Conservation (phyloP, 2,888 invertebrate genomes). For the Lobophora halterata region DNA sequence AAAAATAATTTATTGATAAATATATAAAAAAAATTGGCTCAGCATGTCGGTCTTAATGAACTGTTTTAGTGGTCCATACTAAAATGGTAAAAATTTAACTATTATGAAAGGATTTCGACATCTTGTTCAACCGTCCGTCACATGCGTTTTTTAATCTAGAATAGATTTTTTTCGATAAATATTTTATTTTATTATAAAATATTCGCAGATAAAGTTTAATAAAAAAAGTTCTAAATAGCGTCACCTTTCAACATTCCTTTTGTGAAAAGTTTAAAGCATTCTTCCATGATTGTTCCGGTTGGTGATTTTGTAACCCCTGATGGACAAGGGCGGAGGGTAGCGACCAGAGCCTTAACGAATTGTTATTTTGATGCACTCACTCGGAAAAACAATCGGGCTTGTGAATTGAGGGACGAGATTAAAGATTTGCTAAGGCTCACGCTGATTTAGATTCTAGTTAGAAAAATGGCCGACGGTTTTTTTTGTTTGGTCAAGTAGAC, state of each 20-base stretch:
- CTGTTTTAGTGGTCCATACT: too few species aligned
- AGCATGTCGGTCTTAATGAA: too few species aligned
- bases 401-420: constrained; percentile 66
- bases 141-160: too few species aligned
- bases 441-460: constrained; percentile 46
- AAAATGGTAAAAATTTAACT: too few species aligned
- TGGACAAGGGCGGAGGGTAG: constrained; percentile 47
- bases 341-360: constrained; percentile 62
- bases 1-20: too few species aligned
- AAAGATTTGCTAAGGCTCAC: constrained; percentile 64
- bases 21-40: too few species aligned
- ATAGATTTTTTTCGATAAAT: too few species aligned
- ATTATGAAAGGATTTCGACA: too few species aligned
- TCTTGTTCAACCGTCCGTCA: too few species aligned
- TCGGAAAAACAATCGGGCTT: constrained; percentile 74
- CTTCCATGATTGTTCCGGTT: constrained; percentile 27
- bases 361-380: constrained; percentile 76
- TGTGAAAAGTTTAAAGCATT: constrained; percentile 19
- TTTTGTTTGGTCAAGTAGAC: constrained; percentile 15
- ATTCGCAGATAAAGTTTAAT: too few species aligned
- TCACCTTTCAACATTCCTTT: constrained; percentile 7
- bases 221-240: background rate
- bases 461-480: constrained; percentile 30
- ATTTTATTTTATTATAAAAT: too few species aligned
- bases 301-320: constrained; percentile 29